Evolutionary conservation across 2,113 vertebrate species (phyloP).

Genomic region (Thalassarche chlororhynchos): DNA sequence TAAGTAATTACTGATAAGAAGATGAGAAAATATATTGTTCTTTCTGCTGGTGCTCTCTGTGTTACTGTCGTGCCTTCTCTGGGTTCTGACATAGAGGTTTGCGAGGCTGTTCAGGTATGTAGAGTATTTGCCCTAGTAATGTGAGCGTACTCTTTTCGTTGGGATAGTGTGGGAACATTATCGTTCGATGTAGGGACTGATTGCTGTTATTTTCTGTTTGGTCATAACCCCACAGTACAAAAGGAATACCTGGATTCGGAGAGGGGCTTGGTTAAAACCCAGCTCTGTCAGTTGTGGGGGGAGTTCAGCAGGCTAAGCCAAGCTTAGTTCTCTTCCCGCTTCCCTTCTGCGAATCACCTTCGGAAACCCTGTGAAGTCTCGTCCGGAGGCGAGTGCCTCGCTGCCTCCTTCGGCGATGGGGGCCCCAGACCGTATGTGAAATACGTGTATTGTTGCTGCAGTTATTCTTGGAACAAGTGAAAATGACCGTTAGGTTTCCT

Average conservation of each 20-base stretch:
- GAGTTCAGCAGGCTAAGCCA: neutral
- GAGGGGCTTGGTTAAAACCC: neutral
- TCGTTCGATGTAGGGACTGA: fast-evolving
- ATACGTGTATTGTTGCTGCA: neutral
- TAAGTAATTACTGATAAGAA: too few relatives aligned
- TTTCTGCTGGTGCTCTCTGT: neutral
- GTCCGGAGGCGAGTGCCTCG: neutral
- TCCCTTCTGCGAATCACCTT: neutral
- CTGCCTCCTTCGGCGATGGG: neutral
- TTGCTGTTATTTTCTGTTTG: neutral
- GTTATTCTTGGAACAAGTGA: neutral
- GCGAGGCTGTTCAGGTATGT: fast-evolving
- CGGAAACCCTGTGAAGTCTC: fast-evolving
- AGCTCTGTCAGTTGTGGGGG: too few relatives aligned
- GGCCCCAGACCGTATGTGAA: neutral
- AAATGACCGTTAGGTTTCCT: neutral
- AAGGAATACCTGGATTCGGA: neutral
- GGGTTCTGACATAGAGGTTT: neutral
- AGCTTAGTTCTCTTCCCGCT: neutral
- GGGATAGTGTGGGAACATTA: fast-evolving
- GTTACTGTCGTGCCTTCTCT: too few relatives aligned
- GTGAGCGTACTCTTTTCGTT: fast-evolving
- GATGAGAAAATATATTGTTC: neutral
- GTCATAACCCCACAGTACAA: too few relatives aligned
- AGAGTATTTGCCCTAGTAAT: fast-evolving